Evolutionary conservation across 92 coral and sea anemone genomes (phyloP), one percentile per base, ranked within the genome.

Genomic region (Porites cylindrica): DNA sequence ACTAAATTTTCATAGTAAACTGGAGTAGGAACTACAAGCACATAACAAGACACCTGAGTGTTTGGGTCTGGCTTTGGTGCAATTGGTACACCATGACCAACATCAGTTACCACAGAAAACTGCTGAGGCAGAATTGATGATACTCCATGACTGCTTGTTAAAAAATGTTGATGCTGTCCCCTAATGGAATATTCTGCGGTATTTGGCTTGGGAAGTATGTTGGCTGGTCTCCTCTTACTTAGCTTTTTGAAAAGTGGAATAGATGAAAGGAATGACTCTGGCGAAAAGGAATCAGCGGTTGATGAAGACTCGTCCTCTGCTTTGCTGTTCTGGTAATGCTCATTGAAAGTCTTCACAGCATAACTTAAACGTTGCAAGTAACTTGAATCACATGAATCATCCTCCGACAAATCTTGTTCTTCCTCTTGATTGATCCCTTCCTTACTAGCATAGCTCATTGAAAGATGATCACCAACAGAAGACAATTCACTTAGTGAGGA

Each of bases 1-100:
- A 50, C 13, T 62, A 21, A 20, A 47, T 65, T 73, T 50, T 75
- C 81, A 83, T 61, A 63, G 64, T 73, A 83, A 63, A 83, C 4
- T 23, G 87, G 87, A 8, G 79, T 68, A 18, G 87, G 87, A 20
- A 83, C 87, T 19, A 83, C 73, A 47, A 83, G 80, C 10, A 83
- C 80, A 83, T 61, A 83, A 54, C 87, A 83, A 19, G 87, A 47
- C 79, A 63, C 61, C 6, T 51, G 24, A 10, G 50, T 8, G 64
- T 51, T 74, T 21, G 87, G 87, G 53, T 75, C 26, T 63, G 80
- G 87, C 38, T 52, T 62, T 50, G 80, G 87, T 16, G 80, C 81
- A 83, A 72, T 74, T 12, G 87, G 80, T 1, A 62, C 73, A 51
- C 87, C 66, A 13, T 62, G 87, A 43, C 13, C 50, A 8, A 72